Conservation (phyloP, 2,113 vertebrate species). For the Machaerirhynchus nigripectus region DNA sequence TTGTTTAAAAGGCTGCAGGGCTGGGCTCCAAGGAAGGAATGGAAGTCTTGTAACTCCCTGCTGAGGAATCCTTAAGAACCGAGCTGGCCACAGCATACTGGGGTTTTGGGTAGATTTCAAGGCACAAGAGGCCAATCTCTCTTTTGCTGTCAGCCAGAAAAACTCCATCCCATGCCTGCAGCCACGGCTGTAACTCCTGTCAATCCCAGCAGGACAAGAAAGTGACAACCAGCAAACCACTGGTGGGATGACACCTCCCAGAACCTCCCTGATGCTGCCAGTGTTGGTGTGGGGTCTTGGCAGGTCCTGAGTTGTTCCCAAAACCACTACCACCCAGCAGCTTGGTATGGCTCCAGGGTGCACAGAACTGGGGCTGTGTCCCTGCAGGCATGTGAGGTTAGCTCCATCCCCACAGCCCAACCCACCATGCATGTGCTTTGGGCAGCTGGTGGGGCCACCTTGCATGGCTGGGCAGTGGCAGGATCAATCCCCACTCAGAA, state of each 20-base stretch:
- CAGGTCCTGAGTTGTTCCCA: not conserved
- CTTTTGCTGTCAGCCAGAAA: not conserved
- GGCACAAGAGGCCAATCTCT: not conserved
- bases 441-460: not conserved
- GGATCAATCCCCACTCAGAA: not conserved
- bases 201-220: not conserved
- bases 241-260: not conserved
- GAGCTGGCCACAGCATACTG: not conserved
- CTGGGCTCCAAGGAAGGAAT: not conserved
- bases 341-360: not conserved
- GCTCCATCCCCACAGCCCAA: not conserved
- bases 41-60: not conserved
- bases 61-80: not conserved
- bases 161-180: not conserved
- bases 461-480: not conserved
- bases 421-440: not conserved
- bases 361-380: not conserved
- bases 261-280: not conserved
- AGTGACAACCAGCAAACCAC: not conserved
- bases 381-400: not conserved
- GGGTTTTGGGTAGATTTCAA: not conserved
- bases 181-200: not conserved
- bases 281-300: not conserved
- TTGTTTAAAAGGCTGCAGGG: not conserved
- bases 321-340: not conserved